Conservation (phyloP, 2,797 vertebrate genomes). For the Lemur catta region DNA sequence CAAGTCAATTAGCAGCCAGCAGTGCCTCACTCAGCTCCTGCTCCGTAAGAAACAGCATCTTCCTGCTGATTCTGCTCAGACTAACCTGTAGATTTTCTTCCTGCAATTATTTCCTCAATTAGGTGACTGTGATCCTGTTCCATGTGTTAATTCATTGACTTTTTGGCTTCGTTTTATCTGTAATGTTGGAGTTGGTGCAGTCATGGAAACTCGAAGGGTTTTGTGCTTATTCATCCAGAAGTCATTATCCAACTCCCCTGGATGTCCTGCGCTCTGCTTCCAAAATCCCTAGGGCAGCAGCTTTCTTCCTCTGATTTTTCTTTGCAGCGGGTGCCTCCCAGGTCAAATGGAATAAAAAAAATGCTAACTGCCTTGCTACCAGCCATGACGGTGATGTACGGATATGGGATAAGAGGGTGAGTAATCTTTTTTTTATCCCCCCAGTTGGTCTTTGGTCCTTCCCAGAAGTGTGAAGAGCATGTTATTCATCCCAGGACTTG, state of each 20-base stretch:
- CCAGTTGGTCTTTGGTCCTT: not conserved
- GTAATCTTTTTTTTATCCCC: slow-evolving; percentile 44
- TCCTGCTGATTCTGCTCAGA: not conserved
- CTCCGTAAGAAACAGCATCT: not conserved
- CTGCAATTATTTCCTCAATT: not conserved
- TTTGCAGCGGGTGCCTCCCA: slow-evolving; percentile 95
- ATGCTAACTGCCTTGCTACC: slow-evolving; percentile 92
- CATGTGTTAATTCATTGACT: slow-evolving; percentile 7
- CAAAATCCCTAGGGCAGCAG: not conserved
- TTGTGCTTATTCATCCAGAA: not conserved
- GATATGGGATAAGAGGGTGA: slow-evolving; percentile 98
- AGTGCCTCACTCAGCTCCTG: not conserved
- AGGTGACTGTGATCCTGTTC: slow-evolving; percentile 25
- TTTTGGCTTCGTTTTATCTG: slow-evolving; percentile 14
- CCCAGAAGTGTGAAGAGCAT: not conserved
- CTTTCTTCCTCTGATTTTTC: slow-evolving; percentile 42
- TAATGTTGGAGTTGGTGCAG: not conserved
- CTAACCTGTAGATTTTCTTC: not conserved
- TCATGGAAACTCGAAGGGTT: not conserved
- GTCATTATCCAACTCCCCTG: slow-evolving; percentile 9
- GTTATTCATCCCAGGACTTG: not conserved
- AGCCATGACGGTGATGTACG: slow-evolving; percentile 97
- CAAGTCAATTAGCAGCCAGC: not conserved
- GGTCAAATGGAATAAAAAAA: slow-evolving; percentile 98
- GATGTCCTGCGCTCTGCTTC: not conserved